Evolutionary conservation across 1,140 invertebrate species (phyloP).

Genomic region (Rhyacophila brunnea): DNA sequence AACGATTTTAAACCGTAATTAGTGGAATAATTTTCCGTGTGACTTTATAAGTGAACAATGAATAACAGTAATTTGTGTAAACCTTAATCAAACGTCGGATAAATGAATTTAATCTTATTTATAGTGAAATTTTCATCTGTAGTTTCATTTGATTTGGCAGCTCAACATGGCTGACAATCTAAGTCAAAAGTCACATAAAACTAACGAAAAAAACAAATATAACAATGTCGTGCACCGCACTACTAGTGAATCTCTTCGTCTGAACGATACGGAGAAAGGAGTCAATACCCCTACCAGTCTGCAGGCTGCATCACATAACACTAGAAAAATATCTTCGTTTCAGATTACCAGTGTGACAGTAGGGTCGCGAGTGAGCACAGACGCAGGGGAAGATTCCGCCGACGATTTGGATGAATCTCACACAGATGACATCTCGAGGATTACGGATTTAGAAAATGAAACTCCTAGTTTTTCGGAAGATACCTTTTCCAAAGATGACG

Average conservation of each 20-base stretch:
- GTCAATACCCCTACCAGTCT: slow-evolving; percentile 44
- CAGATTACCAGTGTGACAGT: slow-evolving; percentile 87
- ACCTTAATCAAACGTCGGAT: slow-evolving; percentile 50
- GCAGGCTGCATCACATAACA: slow-evolving; percentile 51
- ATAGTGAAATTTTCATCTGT: slow-evolving; percentile 55
- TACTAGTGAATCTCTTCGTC: slow-evolving; percentile 73
- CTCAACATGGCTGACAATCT: slow-evolving; percentile 57
- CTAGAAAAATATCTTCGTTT: slow-evolving; percentile 85
- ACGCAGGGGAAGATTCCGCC: slow-evolving; percentile 87
- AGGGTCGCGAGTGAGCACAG: slow-evolving; percentile 74
- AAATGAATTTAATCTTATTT: slow-evolving; percentile 55
- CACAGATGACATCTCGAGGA: slow-evolving; percentile 79
- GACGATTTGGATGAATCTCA: slow-evolving; percentile 93
- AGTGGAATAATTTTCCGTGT: slow-evolving; percentile 55
- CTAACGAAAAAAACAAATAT: slow-evolving; percentile 58
- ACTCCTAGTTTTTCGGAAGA: slow-evolving; percentile 83
- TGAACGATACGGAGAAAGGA: slow-evolving; percentile 61
- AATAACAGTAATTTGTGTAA: slow-evolving; percentile 49
- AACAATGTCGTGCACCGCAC: slow-evolving; percentile 70
- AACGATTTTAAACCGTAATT: slow-evolving; percentile 54
- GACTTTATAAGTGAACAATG: slow-evolving; percentile 56
- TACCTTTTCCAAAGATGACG: slow-evolving; percentile 78
- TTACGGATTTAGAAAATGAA: slow-evolving; percentile 81
- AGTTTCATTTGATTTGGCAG: slow-evolving; percentile 56
- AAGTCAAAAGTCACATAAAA: slow-evolving; percentile 59